phyloP scores from a whole-genome alignment of 1,140 invertebrate genomes.

The Solenopsis invicta region DNA sequence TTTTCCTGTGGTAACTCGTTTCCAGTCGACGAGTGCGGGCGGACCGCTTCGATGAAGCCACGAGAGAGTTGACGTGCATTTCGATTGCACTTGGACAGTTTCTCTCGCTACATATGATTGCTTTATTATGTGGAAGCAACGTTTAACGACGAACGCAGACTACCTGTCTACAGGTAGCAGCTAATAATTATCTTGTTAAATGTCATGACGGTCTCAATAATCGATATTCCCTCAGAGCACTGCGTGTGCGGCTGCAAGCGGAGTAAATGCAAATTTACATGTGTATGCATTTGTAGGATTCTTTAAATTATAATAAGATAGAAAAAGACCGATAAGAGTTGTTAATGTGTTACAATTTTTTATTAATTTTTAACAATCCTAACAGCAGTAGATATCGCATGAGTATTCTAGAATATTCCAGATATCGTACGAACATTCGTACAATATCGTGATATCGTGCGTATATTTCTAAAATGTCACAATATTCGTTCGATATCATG shows the following conservation, averaged over 20 bases:
- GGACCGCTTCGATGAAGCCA: constrained; percentile 24
- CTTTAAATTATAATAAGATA: not conserved
- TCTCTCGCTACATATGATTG: constrained; percentile 1
- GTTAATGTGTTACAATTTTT: no score
- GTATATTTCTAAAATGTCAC: no score
- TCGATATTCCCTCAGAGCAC: not conserved
- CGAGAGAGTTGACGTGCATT: constrained; percentile 24
- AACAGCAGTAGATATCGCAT: no score
- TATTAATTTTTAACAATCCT: no score
- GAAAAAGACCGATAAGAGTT: no score
- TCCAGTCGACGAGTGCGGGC: constrained; percentile 32
- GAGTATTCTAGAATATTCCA: no score
- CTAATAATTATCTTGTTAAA: constrained; percentile 15
- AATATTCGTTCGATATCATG: no score
- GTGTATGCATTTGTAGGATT: not conserved
- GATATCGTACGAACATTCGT: no score
- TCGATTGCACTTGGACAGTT: constrained; percentile 17
- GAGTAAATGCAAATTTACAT: not conserved
- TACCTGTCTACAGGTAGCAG: not conserved
- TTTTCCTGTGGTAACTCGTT: constrained; percentile 60
- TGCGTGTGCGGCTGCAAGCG: not conserved
- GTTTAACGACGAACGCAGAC: not conserved
- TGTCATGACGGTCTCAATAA: not conserved
- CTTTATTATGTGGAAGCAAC: not conserved
- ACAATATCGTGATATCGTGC: no score